Percentiles rank a stretch among this genome's conserved stretches.
These are phyloP conservation scores for Geodia barretti DNA, from an alignment of 37 sponge, comb jelly and placozoan genomes.

Conservation along the genomic window DNA sequence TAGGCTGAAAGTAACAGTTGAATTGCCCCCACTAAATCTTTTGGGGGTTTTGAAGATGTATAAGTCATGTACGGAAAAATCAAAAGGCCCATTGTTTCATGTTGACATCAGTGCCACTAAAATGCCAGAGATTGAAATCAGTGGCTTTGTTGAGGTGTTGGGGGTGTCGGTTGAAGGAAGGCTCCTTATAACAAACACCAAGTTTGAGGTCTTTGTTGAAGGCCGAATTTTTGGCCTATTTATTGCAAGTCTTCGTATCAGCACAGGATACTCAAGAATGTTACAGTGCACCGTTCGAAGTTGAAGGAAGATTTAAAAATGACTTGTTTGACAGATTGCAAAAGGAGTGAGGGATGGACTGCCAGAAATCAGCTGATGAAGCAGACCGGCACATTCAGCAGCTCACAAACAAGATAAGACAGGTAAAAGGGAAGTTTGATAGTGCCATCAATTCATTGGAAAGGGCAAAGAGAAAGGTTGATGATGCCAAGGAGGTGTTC, in stretches of 20 bases:
- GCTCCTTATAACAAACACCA: background rate
- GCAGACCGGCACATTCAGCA: background rate
- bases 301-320: background rate
- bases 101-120: background rate
- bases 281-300: background rate
- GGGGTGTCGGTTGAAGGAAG: slow-evolving; percentile 23
- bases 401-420: background rate
- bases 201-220: slow-evolving; percentile 3
- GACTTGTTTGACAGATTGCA: background rate
- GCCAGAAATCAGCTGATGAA: background rate
- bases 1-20: slow-evolving; percentile 1
- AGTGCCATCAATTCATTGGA: background rate
- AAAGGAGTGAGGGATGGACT: background rate
- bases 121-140: background rate
- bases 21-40: slow-evolving; percentile 10
- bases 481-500: background rate
- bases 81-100: slow-evolving; percentile 23
- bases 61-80: slow-evolving; percentile 6
- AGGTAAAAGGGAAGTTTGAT: slow-evolving; percentile 1
- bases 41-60: slow-evolving; percentile 22
- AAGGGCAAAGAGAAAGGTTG: background rate
- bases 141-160: slow-evolving; percentile 17
- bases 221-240: slow-evolving; percentile 24
- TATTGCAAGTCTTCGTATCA: background rate
- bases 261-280: background rate